Percentiles rank a stretch among this genome's conserved stretches.
Evolutionary conservation across 2,888 invertebrate species (phyloP).

Genomic region (Coelopa pilipes): DNA sequence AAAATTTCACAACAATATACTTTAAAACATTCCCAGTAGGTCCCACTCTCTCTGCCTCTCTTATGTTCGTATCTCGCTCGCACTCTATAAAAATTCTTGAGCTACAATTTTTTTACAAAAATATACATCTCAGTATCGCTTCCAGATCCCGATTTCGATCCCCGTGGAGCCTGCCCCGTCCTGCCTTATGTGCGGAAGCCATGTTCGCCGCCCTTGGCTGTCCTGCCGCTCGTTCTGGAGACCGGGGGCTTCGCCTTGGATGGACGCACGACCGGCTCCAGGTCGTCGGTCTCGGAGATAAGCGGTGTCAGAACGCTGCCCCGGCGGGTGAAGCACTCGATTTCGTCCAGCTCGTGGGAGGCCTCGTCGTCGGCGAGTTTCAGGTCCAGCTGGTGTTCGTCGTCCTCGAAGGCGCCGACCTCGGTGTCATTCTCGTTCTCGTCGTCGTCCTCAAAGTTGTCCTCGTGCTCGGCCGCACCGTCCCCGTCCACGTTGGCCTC

Average conservation of each 20-base stretch:
- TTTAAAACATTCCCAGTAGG: too few species aligned
- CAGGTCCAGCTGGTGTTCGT: conserved; percentile 1
- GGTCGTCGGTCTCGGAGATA: conserved; percentile 23
- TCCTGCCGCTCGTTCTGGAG: background rate
- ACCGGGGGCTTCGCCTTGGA: conserved; percentile 5
- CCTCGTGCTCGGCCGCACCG: conserved; percentile 42
- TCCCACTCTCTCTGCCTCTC: too few species aligned
- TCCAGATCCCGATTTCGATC: conserved; percentile 2
- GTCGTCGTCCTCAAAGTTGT: conserved; percentile 34
- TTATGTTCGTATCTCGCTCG: too few species aligned
- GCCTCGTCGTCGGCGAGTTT: background rate
- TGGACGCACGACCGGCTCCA: conserved; percentile 31
- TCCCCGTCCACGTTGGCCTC: conserved; percentile 51
- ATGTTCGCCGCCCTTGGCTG: too few species aligned
- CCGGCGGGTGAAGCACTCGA: conserved; percentile 9
- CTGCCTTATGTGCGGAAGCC: conserved; percentile 6
- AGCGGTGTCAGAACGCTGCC: conserved; percentile 6
- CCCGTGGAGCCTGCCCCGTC: background rate
- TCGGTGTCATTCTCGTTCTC: conserved; percentile 47
- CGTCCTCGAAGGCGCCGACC: conserved; percentile 41
- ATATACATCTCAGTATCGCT: conserved; percentile 38
- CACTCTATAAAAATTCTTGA: too few species aligned
- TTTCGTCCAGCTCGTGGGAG: conserved; percentile 12
- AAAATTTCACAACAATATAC: too few species aligned
- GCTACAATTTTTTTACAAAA: conserved; percentile 36